Evolutionary conservation across 2,888 invertebrate species (phyloP), one percentile per base, ranked within the genome.

Genomic region (Caenorhabditis macrosperma): DNA sequence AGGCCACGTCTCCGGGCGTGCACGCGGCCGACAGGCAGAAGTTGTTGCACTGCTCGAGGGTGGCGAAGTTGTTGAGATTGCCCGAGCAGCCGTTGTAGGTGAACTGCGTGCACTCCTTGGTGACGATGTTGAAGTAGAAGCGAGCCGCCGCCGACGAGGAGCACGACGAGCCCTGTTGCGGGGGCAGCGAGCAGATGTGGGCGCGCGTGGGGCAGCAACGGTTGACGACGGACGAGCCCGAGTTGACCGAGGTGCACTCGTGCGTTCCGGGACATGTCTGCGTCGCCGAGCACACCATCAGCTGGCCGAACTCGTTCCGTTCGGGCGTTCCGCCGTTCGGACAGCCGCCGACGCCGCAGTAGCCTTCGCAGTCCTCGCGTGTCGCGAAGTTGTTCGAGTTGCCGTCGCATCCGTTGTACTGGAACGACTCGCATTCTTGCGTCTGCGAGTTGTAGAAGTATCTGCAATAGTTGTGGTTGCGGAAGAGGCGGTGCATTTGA

Each of bases 11-110:
- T 79, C 83, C 82, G 6, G 90, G 87, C 7, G 88, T 83, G 67
- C 90, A 90, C 12, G 90, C 90, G 15, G 89, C 89, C 9, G 89
- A 90, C 24, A 88, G 78, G 61, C 90, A 90, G 86, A 88, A 90
- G 84, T 90, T 90, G 80, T 89, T 88, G 80, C 90, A 90, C 74
- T 88, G 88, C 55, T 89, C 88, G 26, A 89, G 54, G 1, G 88
- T 90, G 46, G 86, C 88, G 67, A 90, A 90, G 78, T 90, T 90
- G 85, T 89, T 89, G 30, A 85, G 63, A 52, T 87, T 87, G 46
- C 86, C 88, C 26, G 82, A 82, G 79, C 89, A 89, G 24, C 89
- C 89, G 67, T 88, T 88, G 85, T 88, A 90, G 15, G 87, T 88
- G 82, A 90, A 90, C 60, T 87, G 87, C 3, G 89, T 89, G 85